phyloP scores from a whole-genome alignment of 2,113 vertebrate genomes.

The Cyprinodon variegatus region DNA sequence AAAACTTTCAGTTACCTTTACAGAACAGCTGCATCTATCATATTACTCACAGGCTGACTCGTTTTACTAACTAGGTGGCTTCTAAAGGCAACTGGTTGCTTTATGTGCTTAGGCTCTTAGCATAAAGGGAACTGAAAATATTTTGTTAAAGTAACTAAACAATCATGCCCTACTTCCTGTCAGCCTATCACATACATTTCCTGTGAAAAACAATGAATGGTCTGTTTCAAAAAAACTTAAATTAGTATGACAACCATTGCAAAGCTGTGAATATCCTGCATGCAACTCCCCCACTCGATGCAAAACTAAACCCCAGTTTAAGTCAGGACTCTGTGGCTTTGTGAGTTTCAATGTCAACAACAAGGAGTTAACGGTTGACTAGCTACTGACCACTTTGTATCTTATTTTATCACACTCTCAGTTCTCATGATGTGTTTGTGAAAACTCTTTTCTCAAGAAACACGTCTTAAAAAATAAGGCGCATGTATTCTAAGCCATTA shows the following conservation, averaged over 20 bases:
- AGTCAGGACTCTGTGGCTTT: slow-evolving; percentile 46
- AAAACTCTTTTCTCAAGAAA: background rate
- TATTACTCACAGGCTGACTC: no score
- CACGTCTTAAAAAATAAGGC: background rate
- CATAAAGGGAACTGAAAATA: background rate
- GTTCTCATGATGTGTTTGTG: background rate
- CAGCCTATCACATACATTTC: background rate
- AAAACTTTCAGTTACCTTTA: no score
- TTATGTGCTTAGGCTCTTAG: no score
- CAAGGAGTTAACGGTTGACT: slow-evolving; percentile 18
- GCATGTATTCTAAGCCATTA: background rate
- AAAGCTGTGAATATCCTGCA: background rate
- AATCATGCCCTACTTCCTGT: background rate
- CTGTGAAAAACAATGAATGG: background rate
- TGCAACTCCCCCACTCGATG: slow-evolving; percentile 1
- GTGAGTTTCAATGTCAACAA: slow-evolving; percentile 63
- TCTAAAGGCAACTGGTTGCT: no score
- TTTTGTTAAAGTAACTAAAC: background rate
- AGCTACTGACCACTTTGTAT: slow-evolving; percentile 20
- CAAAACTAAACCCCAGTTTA: slow-evolving; percentile 17
- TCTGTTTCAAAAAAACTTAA: background rate
- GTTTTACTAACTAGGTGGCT: no score
- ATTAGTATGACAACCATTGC: background rate
- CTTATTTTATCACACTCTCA: background rate
- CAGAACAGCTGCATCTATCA: no score